These are phyloP conservation scores for Anoura caudifer DNA, from an alignment of 2,113 vertebrate species.

Conservation along the genomic window DNA sequence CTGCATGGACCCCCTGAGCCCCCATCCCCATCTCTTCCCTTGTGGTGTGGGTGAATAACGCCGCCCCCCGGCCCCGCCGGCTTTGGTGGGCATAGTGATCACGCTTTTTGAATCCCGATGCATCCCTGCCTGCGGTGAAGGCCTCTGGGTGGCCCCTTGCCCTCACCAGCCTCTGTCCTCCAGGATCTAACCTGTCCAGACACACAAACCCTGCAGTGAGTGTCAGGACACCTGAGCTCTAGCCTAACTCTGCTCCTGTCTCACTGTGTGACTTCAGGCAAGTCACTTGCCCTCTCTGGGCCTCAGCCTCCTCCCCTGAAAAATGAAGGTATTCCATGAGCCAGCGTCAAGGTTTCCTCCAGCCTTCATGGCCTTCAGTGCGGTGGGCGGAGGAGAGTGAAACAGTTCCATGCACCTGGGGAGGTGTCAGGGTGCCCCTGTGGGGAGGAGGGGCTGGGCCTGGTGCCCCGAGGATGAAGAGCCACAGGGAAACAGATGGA, in stretches of 20 bases:
- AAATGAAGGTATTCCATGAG: background rate
- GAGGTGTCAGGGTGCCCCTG: background rate
- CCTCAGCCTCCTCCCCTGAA: background rate
- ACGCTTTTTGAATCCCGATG: rapidly evolving
- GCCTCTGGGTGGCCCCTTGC: background rate
- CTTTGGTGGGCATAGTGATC: background rate
- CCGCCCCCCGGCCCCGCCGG: too few species aligned
- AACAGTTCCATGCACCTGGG: background rate
- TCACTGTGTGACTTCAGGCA: background rate
- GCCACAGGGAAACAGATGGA: background rate
- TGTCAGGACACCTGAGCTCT: background rate
- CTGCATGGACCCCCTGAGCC: background rate
- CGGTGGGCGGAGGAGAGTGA: background rate
- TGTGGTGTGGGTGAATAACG: background rate
- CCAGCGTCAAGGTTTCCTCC: background rate
- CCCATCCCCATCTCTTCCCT: background rate
- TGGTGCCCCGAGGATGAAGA: background rate
- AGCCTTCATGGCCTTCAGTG: background rate
- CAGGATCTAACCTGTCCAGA: background rate
- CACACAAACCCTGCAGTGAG: background rate
- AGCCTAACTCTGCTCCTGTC: background rate
- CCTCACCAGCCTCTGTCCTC: background rate
- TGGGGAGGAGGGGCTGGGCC: background rate
- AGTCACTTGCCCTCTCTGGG: background rate
- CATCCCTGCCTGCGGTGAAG: rapidly evolving